A percentile compares a stretch with the other conserved stretches of the same genome.
phyloP scores from a whole-genome alignment of 2,888 invertebrate genomes.

The Caenorhabditis parvicauda region DNA sequence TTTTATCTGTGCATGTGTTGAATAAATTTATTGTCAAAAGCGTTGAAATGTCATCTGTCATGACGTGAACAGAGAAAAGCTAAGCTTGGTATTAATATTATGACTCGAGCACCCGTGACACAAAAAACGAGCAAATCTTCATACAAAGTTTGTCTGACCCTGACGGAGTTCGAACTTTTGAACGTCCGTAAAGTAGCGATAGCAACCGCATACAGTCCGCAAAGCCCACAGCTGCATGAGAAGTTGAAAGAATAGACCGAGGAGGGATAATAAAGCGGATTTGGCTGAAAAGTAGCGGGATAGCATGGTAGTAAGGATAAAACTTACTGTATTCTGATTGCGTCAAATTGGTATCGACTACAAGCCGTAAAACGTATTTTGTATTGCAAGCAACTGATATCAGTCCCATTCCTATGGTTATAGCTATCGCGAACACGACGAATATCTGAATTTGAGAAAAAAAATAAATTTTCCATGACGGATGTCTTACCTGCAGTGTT shows the following conservation, averaged over 20 bases:
- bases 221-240: conserved; percentile 45
- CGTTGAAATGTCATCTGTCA: too few species aligned
- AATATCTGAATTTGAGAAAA: conserved; percentile 24
- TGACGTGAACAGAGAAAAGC: too few species aligned
- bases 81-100: too few species aligned
- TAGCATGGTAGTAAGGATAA: not conserved
- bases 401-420: conserved; percentile 34
- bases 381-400: conserved; percentile 38
- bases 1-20: conserved; percentile 1
- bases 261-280: conserved; percentile 19
- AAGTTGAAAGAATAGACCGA: conserved; percentile 28
- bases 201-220: conserved; percentile 44
- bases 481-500: conserved; percentile 31
- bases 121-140: not conserved
- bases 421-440: conserved; percentile 33
- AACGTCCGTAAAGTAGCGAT: conserved; percentile 39
- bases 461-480: conserved; percentile 1
- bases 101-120: not conserved
- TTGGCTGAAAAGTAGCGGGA: conserved; percentile 14
- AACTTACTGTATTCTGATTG: conserved; percentile 22
- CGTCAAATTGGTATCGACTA: conserved; percentile 18
- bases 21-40: too few species aligned
- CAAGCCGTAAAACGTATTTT: conserved; percentile 25
- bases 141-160: conserved; percentile 24
- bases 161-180: conserved; percentile 32